These are phyloP conservation scores for Euzetes globulus DNA, from an alignment of 2,888 invertebrate species.

Conservation along the genomic window DNA sequence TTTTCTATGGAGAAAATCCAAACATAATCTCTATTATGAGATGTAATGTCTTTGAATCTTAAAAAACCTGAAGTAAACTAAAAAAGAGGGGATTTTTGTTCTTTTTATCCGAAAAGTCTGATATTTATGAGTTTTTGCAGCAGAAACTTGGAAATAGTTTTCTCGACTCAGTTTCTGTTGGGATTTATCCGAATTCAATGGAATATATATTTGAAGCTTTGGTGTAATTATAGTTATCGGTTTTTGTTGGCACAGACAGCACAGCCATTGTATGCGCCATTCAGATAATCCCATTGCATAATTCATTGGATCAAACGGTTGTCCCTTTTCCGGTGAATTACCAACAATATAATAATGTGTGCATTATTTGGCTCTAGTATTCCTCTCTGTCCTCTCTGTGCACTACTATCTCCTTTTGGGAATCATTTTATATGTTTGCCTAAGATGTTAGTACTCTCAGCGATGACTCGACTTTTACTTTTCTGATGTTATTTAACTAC, in stretches of 20 bases:
- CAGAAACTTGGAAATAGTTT: background rate
- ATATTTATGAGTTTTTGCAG: constrained; percentile 1
- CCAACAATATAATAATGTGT: constrained; percentile 7
- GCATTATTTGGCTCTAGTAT: background rate
- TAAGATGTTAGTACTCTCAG: background rate
- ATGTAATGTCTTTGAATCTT: background rate
- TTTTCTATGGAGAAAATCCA: background rate
- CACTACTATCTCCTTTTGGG: background rate
- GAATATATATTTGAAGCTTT: constrained; percentile 17
- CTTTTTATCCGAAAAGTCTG: background rate
- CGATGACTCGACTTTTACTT: background rate
- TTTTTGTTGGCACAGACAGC: constrained; percentile 10
- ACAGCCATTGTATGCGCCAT: background rate
- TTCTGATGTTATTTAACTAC: background rate
- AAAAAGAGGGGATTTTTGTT: background rate
- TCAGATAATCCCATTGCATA: constrained; percentile 33
- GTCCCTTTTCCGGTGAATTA: constrained; percentile 29
- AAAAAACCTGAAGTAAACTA: background rate
- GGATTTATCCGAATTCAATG: constrained; percentile 7
- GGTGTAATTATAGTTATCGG: constrained; percentile 26
- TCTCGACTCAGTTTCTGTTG: background rate
- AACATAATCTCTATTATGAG: constrained; percentile 20
- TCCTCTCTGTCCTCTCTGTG: background rate
- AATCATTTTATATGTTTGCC: background rate
- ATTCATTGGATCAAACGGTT: constrained; percentile 30